These are phyloP conservation scores for Anas flavirostris DNA, from an alignment of 2,797 vertebrate genomes.

Conservation along the genomic window DNA sequence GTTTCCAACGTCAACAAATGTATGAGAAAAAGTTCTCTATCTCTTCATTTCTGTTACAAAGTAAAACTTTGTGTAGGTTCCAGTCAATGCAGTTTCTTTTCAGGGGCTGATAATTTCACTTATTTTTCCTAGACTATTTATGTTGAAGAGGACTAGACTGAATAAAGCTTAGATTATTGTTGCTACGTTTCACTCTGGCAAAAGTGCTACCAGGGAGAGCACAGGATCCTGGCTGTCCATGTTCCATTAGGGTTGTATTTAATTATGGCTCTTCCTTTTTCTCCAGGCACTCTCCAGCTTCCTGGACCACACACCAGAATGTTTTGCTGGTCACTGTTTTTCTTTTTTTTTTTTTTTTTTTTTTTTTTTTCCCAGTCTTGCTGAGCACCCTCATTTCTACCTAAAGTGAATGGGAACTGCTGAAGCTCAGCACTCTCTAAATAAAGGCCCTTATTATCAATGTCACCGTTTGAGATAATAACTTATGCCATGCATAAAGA, in stretches of 20 bases:
- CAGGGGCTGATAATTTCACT: not conserved
- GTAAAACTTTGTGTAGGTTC: not conserved
- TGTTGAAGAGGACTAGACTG: not conserved
- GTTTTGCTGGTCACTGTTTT: slow-evolving; percentile 52
- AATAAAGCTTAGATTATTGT: slow-evolving; percentile 33
- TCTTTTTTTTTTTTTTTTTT: no score
- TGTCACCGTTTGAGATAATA: slow-evolving; percentile 68
- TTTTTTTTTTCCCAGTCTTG: slow-evolving; percentile 36
- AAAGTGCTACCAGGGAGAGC: slow-evolving; percentile 44
- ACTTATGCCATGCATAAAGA: slow-evolving; percentile 63
- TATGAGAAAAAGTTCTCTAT: not conserved
- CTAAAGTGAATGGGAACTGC: slow-evolving; percentile 69
- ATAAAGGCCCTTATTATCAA: slow-evolving; percentile 63
- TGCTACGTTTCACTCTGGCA: slow-evolving; percentile 40
- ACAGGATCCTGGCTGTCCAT: not conserved
- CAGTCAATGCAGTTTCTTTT: not conserved
- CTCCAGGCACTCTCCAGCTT: slow-evolving; percentile 57
- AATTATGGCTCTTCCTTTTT: slow-evolving; percentile 65
- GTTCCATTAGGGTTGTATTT: slow-evolving; percentile 64
- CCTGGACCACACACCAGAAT: slow-evolving; percentile 67
- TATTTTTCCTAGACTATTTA: slow-evolving; percentile 7
- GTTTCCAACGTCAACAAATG: not conserved
- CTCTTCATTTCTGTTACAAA: not conserved
- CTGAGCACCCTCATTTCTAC: slow-evolving; percentile 68
- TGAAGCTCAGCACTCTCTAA: slow-evolving; percentile 70